These are phyloP conservation scores for Patiria miniata DNA, from an alignment of 35 echinoderm and acorn worm species.

Conservation along the genomic window DNA sequence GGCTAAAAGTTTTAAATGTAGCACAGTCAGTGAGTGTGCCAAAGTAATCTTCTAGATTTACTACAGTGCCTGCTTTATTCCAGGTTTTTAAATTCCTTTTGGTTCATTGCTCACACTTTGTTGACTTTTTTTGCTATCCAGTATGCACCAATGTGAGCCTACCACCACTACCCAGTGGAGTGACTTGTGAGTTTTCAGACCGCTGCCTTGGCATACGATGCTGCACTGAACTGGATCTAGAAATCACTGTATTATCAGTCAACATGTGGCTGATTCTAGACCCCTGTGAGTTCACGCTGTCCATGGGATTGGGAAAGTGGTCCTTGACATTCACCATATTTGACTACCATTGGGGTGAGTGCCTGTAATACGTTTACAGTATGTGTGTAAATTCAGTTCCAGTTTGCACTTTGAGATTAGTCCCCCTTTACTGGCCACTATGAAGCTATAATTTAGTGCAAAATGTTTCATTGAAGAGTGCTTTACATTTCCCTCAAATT, in stretches of 20 bases:
- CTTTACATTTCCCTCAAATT: no score
- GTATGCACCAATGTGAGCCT: neutral
- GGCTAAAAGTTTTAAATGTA: no score
- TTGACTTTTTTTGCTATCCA: neutral
- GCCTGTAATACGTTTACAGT: no score
- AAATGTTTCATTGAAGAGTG: no score
- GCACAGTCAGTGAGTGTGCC: no score
- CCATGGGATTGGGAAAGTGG: conserved; percentile 34
- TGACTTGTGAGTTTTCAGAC: conserved; percentile 25
- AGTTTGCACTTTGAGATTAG: no score
- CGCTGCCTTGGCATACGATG: conserved; percentile 32
- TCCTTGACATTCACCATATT: neutral
- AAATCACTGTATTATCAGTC: neutral
- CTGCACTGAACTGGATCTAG: conserved; percentile 27
- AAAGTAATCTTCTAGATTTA: no score
- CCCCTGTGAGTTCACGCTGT: conserved; percentile 15
- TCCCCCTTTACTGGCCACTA: no score
- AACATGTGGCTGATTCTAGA: conserved; percentile 31
- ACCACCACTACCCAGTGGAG: neutral
- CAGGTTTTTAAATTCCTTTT: neutral
- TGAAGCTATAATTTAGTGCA: no score
- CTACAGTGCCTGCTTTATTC: no score
- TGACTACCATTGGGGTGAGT: conserved; percentile 46
- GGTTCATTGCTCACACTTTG: no score
- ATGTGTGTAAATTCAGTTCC: no score